Base-by-base conservation (phyloP, 2,888 invertebrate genomes). In the Nomada goodeniana region DNA sequence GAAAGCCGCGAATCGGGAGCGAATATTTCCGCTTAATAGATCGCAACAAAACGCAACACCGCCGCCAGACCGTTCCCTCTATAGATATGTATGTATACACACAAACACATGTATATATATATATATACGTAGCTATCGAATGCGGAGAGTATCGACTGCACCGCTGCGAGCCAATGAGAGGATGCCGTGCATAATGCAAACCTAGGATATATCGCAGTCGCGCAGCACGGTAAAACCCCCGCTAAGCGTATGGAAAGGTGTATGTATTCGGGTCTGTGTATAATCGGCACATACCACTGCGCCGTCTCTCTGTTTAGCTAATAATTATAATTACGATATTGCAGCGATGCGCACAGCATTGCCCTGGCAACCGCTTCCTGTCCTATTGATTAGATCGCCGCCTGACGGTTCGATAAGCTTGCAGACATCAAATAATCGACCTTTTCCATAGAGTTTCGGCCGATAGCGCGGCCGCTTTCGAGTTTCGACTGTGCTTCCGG, bases 271-370 rank as follows among this genome's bases (percentile, higher is more conserved):
- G 59, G 68, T 7, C 2, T 29, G 36, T 77, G 79, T 70, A 78
- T 64, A 10, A 26, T 23, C 11, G 26, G 18, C 29, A 11, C 73
- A 68, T 61, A 36, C 74, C 74, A 59, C 64, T 15, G 53, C 36
- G 59, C 68, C n/a, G 23, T 67, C 80, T 80, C 75, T 86, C 84
- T 86, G 83, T 89, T 88, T 89, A 89, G 88, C 87, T 89, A 90
- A 90, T 91, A 88, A 90, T 90, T 91, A 90, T 91, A 88, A 91
- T 91, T 89, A 91, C 90, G 83, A 86, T 82, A 88, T 86, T 76
- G 78, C 79, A 85, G 77, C 84, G 87, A 83, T 77, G 69, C 70
- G 77, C 72, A 79, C 81, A 61, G 81, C 77, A 81, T 86, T 65
- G 76, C 84, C 85, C 78, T 84, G 72, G 86, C 87, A 84, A 83